Evolutionary conservation across 2,888 invertebrate genomes (phyloP).

Genomic region (Crossocerus cetratus): DNA sequence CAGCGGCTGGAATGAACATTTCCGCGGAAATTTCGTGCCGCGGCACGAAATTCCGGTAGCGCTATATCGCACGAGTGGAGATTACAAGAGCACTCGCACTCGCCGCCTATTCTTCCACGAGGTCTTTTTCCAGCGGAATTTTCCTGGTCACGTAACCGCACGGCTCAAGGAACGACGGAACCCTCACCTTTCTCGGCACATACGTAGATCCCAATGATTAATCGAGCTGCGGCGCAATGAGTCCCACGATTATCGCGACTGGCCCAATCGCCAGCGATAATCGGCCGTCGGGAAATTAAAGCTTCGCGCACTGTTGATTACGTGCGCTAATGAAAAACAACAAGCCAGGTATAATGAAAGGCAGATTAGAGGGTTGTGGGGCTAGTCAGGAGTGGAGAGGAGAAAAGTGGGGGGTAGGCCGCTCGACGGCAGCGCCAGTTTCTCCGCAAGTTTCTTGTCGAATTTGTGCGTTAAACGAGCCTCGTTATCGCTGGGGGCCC

Average conservation of each 20-base stretch:
- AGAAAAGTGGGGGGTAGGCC: too few species aligned
- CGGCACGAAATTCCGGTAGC: conserved; percentile 48
- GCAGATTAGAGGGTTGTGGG: too few species aligned
- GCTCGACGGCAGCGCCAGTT: too few species aligned
- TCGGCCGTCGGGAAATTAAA: too few species aligned
- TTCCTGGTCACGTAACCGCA: conserved; percentile 41
- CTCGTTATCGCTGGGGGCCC: conserved; percentile 46
- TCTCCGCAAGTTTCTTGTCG: conserved; percentile 14
- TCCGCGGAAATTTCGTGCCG: conserved; percentile 43
- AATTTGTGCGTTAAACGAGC: conserved; percentile 43
- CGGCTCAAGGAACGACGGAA: conserved; percentile 24
- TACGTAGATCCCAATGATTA: conserved; percentile 4
- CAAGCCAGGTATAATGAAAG: too few species aligned
- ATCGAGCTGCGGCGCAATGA: background rate
- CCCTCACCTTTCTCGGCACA: background rate
- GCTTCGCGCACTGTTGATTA: too few species aligned
- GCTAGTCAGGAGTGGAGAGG: too few species aligned
- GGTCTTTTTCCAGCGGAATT: conserved; percentile 28
- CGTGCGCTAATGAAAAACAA: conserved; percentile 11
- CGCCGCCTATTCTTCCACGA: conserved; percentile 44
- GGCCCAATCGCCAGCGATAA: too few species aligned
- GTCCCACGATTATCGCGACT: too few species aligned
- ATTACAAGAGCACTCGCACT: conserved; percentile 40
- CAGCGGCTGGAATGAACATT: conserved; percentile 46
- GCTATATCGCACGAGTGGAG: conserved; percentile 38